Base-by-base conservation (phyloP, 2,113 vertebrate genomes). In the Morone chrysops region DNA sequence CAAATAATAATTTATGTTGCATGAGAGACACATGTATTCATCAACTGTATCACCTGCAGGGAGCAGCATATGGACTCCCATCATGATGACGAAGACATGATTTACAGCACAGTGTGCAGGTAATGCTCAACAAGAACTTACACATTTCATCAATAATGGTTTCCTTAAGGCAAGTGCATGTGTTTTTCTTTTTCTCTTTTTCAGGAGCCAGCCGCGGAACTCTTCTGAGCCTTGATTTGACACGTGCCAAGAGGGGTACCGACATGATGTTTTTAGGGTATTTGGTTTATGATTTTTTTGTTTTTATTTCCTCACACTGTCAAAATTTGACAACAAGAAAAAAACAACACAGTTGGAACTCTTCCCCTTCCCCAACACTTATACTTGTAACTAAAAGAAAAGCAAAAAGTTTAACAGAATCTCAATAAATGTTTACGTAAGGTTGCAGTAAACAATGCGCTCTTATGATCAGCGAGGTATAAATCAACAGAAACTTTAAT, bases 81-180 rank as follows among this genome's bases (percentile, higher is more conserved):
- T 38, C 7, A 72, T 50, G 41, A 70, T 63, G 62, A 68, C 8
- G 3, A 57, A 2, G 6, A 9, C 50, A 65, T 69, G 57, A 81
- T 85, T 76, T 90, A 92, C 85, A 86, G 74, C 74, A 70, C 45
- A 20, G 81, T 89, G 38, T 72, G 78, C 79, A 90, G 73, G 82
- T 91, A 76, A 80, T 13, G n/a, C 60, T 78, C 69, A 70, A 13
- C 60, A 48, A 18, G 16, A 18, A 20, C 14, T 6, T 43, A 6
- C 31, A 59, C n/a, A 22, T 54, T 59, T 51, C 12, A 68, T 5
- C 4, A 62, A n/a, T 18, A 17, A 50, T 20, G 1, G 2, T 18
- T 20, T 43, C 3, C 17, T 6, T 56, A 6, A 67, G 51, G 17
- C n/a, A 22, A n/a, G 8, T 12, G 11, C 14, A 62, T 57, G 57